These are phyloP conservation scores for Axinella damicornis DNA, from an alignment of 37 sponge, comb jelly and placozoan species.

Conservation along the genomic window DNA sequence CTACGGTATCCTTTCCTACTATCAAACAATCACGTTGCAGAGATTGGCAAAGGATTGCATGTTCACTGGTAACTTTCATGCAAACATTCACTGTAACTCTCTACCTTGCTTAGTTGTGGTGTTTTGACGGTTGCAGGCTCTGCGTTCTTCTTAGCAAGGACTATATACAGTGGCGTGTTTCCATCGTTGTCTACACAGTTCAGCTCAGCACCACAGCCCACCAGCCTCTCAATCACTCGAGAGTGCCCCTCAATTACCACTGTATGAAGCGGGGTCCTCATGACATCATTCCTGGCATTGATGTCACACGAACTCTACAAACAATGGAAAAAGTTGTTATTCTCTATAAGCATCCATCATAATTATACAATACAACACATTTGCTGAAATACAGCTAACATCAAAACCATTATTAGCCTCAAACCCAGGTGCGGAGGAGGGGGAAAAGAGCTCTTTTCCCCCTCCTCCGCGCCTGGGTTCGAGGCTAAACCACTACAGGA, in stretches of 20 bases:
- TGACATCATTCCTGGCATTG: constrained; percentile 1
- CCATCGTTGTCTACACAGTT: constrained; percentile 46
- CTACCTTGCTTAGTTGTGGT: constrained; percentile 23
- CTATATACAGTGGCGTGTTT: constrained; percentile 64
- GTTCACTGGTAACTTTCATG: too few species aligned
- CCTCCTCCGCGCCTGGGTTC: too few species aligned
- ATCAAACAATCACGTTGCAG: too few species aligned
- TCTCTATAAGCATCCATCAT: not conserved
- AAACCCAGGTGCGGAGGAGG: too few species aligned
- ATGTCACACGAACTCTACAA: constrained; percentile 15
- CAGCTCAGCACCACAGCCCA: constrained; percentile 62
- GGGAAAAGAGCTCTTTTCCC: too few species aligned
- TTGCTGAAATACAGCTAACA: too few species aligned
- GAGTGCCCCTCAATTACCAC: constrained; percentile 52
- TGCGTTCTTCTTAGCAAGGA: constrained; percentile 29
- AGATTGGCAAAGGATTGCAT: too few species aligned
- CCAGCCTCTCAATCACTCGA: constrained; percentile 56
- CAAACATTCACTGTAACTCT: too few species aligned
- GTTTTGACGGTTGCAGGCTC: not conserved
- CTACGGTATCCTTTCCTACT: too few species aligned
- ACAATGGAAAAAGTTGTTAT: not conserved
- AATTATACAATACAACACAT: too few species aligned
- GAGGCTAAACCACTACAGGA: too few species aligned
- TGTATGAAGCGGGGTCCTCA: constrained; percentile 56
- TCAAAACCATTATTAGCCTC: not conserved